Evolutionary conservation across 1,140 invertebrate genomes (phyloP).

Genomic region (Whitmania pigra): DNA sequence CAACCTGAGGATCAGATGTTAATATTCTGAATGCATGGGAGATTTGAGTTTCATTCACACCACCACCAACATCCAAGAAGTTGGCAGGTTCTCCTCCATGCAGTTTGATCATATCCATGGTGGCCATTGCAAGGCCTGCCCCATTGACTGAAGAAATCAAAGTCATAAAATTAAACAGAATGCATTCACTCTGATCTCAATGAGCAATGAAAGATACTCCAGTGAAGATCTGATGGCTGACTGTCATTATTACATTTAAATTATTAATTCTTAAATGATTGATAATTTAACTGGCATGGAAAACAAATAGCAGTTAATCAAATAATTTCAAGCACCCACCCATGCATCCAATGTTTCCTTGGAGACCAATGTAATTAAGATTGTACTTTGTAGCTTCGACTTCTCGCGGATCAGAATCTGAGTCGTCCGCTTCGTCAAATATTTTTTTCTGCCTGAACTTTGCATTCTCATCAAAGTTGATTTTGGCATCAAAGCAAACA

Average conservation of each 20-base stretch:
- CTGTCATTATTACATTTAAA: too few species aligned
- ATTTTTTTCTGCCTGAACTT: slow-evolving; percentile 72
- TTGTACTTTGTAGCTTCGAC: slow-evolving; percentile 73
- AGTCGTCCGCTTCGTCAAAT: slow-evolving; percentile 39
- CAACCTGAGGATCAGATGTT: slow-evolving; percentile 36
- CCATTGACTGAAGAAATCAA: slow-evolving; percentile 43
- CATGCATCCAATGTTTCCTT: slow-evolving; percentile 89
- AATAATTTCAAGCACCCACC: slow-evolving; percentile 42
- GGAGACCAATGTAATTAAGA: slow-evolving; percentile 92
- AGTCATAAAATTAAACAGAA: neutral
- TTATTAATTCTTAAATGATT: too few species aligned
- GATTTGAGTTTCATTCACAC: slow-evolving; percentile 59
- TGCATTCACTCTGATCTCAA: too few species aligned
- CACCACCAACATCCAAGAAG: slow-evolving; percentile 47
- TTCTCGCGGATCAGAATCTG: slow-evolving; percentile 66
- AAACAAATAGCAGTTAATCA: neutral
- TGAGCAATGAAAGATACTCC: too few species aligned
- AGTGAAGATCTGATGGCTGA: too few species aligned
- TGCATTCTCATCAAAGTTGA: slow-evolving; percentile 97
- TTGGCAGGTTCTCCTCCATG: slow-evolving; percentile 48
- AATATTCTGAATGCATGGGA: slow-evolving; percentile 55
- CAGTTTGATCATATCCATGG: slow-evolving; percentile 48
- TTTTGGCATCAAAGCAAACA: slow-evolving; percentile 93
- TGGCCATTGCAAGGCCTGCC: slow-evolving; percentile 50
- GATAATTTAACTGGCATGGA: neutral